A percentile compares a stretch with the other conserved stretches of the same genome.
phyloP scores from a whole-genome alignment of 2,888 invertebrate species.

The Drosophila tripunctata region DNA sequence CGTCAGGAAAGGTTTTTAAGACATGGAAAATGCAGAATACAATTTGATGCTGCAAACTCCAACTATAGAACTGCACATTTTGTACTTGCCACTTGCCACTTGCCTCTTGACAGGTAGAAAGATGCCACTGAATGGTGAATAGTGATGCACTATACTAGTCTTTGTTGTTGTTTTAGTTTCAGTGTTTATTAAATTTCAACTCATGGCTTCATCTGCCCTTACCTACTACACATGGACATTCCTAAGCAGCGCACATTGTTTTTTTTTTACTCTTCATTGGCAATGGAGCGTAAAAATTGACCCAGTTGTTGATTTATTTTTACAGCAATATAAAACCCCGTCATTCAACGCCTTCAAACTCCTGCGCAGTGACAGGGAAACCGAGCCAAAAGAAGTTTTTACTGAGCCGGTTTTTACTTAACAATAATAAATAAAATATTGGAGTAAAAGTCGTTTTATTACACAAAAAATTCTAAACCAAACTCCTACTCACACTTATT shows the following conservation, averaged over 20 bases:
- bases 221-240: constrained; percentile 4
- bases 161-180: constrained; percentile 13
- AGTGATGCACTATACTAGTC: constrained; percentile 12
- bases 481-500: too few species aligned
- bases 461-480: too few species aligned
- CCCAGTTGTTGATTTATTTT: constrained; percentile 76
- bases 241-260: constrained; percentile 26
- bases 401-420: not conserved
- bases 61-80: constrained; percentile 46
- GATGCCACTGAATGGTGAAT: too few species aligned
- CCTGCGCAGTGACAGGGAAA: not conserved
- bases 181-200: constrained; percentile 31
- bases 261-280: constrained; percentile 54
- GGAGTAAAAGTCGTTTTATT: not conserved
- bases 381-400: constrained; percentile 9
- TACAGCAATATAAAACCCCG: constrained; percentile 39
- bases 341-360: too few species aligned
- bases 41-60: constrained; percentile 38
- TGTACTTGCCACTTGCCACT: not conserved
- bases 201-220: constrained; percentile 19
- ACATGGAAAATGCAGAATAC: constrained; percentile 31
- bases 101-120: constrained; percentile 24
- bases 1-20: constrained; percentile 31
- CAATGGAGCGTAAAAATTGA: constrained; percentile 76
- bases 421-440: not conserved